phyloP scores from a whole-genome alignment of 2,888 invertebrate genomes.

The Hydrotaea cyrtoneurina region DNA sequence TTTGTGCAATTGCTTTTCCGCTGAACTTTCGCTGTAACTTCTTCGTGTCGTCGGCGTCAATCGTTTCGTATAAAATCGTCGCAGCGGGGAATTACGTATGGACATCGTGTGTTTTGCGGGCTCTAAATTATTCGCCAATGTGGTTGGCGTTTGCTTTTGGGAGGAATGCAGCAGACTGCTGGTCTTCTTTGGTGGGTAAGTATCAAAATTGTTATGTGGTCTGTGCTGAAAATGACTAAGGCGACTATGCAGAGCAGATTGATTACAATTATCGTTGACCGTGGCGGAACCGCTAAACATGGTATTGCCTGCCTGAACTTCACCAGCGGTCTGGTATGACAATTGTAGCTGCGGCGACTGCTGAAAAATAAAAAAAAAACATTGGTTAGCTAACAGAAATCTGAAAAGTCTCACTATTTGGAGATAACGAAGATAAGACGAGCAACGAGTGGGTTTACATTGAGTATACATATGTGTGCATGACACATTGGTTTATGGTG shows the following conservation, averaged over 20 bases:
- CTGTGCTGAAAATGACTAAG: constrained; percentile 35
- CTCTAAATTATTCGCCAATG: constrained; percentile 52
- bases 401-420: background rate
- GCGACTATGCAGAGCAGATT: constrained; percentile 37
- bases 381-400: background rate
- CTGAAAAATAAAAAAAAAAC: constrained; percentile 29
- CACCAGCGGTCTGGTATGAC: constrained; percentile 33
- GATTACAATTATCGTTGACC: constrained; percentile 43
- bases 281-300: constrained; percentile 53
- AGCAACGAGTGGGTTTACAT: background rate
- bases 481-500: too few relatives aligned
- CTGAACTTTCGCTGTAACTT: constrained; percentile 74
- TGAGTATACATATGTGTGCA: too few relatives aligned
- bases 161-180: constrained; percentile 26
- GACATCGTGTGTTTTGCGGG: constrained; percentile 52
- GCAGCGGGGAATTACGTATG: constrained; percentile 54
- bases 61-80: constrained; percentile 54
- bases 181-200: constrained; percentile 54
- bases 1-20: constrained; percentile 69
- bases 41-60: constrained; percentile 60
- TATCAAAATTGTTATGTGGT: constrained; percentile 46
- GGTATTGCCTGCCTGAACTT: constrained; percentile 41
- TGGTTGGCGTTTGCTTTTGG: constrained; percentile 36
- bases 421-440: constrained; percentile 28
- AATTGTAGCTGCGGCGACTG: constrained; percentile 10